These are phyloP conservation scores for Dendrolimus punctatus DNA, from an alignment of 1,140 invertebrate genomes.

Conservation along the genomic window DNA sequence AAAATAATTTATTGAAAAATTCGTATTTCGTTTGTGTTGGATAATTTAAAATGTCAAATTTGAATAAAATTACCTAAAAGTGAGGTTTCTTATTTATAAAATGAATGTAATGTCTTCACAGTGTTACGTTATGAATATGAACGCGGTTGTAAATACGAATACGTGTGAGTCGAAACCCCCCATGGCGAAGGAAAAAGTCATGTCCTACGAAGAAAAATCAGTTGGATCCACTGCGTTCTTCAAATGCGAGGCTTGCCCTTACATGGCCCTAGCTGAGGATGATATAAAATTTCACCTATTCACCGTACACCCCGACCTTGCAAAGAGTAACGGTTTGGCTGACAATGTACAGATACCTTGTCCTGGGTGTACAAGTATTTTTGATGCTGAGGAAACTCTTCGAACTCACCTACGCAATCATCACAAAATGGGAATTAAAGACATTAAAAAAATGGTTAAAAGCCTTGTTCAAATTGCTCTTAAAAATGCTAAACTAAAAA, in stretches of 20 bases:
- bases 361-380: slow-evolving; percentile 58
- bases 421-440: slow-evolving; percentile 69
- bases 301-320: slow-evolving; percentile 54
- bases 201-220: slow-evolving; percentile 64
- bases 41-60: too few relatives aligned
- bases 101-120: slow-evolving; percentile 28
- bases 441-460: slow-evolving; percentile 64
- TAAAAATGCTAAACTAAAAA: slow-evolving; percentile 63
- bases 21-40: too few relatives aligned
- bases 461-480: slow-evolving; percentile 61
- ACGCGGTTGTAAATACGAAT: slow-evolving; percentile 17
- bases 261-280: slow-evolving; percentile 62
- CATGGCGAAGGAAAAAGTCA: slow-evolving; percentile 48
- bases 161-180: slow-evolving; percentile 32
- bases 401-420: slow-evolving; percentile 60
- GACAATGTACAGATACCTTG: slow-evolving; percentile 60
- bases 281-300: slow-evolving; percentile 68
- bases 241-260: slow-evolving; percentile 66
- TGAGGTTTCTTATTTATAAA: not conserved
- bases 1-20: too few relatives aligned
- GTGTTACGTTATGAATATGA: slow-evolving; percentile 39
- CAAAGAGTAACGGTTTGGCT: slow-evolving; percentile 54
- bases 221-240: slow-evolving; percentile 64
- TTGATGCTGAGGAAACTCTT: slow-evolving; percentile 56
- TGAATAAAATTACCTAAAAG: too few relatives aligned